These are phyloP conservation scores for Ceratotherium simum DNA, from an alignment of 2,113 vertebrate species.

Conservation along the genomic window DNA sequence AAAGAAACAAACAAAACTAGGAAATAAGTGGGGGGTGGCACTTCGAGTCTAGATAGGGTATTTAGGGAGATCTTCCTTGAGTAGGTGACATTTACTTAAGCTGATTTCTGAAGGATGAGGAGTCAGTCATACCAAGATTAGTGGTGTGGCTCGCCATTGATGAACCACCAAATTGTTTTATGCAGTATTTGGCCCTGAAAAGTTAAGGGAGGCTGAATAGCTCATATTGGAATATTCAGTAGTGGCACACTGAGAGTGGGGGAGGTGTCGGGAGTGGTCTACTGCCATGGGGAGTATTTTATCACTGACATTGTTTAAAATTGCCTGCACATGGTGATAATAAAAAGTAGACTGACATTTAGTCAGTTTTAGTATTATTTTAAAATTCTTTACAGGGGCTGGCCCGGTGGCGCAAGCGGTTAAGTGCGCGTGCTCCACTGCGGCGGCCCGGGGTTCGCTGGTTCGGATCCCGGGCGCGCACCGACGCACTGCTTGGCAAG, in stretches of 20 bases:
- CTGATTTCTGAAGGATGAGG: not conserved
- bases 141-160: not conserved
- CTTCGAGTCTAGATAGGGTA: not conserved
- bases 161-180: conserved; percentile 2
- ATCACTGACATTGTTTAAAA: conserved; percentile 40
- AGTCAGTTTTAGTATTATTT: conserved; percentile 46
- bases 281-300: not conserved
- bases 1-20: conserved; percentile 52
- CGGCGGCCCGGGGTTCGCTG: too few relatives aligned
- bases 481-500: too few relatives aligned
- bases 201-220: not conserved
- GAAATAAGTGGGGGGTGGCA: not conserved
- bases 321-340: not conserved
- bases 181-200: not conserved
- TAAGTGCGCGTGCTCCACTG: too few relatives aligned
- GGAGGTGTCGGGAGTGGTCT: not conserved
- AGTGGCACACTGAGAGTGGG: not conserved
- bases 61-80: conserved; percentile 23
- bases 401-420: too few relatives aligned
- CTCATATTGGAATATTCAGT: not conserved
- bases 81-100: not conserved
- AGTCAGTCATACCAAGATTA: not conserved
- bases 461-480: too few relatives aligned
- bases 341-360: conserved; percentile 21
- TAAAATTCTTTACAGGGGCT: conserved; percentile 1